Evolutionary conservation across 1,140 invertebrate genomes (phyloP), one percentile per base, ranked within the genome.

Genomic region (Idris sp.): DNA sequence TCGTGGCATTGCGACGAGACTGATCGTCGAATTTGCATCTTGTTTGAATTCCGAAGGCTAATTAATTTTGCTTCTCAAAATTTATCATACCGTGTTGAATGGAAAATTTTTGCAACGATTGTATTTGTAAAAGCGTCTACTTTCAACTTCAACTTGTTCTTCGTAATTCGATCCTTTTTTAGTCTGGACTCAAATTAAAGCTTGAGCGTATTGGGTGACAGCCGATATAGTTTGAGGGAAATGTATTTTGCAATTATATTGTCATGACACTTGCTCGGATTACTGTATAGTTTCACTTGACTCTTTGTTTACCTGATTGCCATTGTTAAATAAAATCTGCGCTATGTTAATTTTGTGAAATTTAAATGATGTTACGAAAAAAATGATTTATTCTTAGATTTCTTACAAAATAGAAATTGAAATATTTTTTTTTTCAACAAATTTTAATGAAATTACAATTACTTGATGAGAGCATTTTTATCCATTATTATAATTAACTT

Each of bases 271-370:
- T 61, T 61, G 33, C 25, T 28, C 25, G 18, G 31, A 40, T 11
- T 11, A 49, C 58, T 58, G 40, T 36, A 40, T 16, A 6, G 54
- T 36, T 44, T 26, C 30, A 22, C 41, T 22, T 31, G 28, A 44
- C 41, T 49, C 49, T 28, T 59, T 59, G 44, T 49, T 61, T 61
- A 61, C 35, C 41, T 40, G 43, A 49, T 49, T 49, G 35, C 43
- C 19, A 10, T 30, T 22, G 31, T 48, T 61, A 49, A 61, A 61
- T 38, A 25, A n/a, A n/a, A n/a, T n/a, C n/a, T n/a, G n/a, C n/a
- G n/a, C n/a, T n/a, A n/a, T n/a, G n/a, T n/a, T n/a, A n/a, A n/a
- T n/a, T n/a, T n/a, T n/a, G n/a, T n/a, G n/a, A n/a, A n/a, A n/a
- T n/a, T n/a, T n/a, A n/a, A n/a, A n/a, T n/a, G n/a, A n/a, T n/a